These are phyloP conservation scores for Philereme transversata DNA, from an alignment of 2,888 invertebrate genomes.

Conservation along the genomic window DNA sequence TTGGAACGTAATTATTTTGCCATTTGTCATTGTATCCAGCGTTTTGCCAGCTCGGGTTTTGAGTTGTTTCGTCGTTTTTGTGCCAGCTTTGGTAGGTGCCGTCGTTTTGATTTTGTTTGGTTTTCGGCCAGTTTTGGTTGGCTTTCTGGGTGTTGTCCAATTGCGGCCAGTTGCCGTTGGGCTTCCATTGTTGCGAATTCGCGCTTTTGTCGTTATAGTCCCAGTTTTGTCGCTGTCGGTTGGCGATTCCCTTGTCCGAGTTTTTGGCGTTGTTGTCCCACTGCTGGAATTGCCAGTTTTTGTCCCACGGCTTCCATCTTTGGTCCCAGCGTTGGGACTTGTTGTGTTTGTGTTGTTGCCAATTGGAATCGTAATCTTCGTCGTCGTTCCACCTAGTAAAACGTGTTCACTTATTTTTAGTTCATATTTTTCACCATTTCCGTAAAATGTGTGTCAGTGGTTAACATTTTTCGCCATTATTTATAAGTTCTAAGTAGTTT, in stretches of 20 bases:
- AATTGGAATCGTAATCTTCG: conserved; percentile 42
- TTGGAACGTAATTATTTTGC: conserved; percentile 30
- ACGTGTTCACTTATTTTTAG: not conserved
- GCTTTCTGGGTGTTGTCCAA: not conserved
- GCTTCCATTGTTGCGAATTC: conserved; percentile 2
- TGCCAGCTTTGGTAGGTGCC: conserved; percentile 23
- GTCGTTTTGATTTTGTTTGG: conserved; percentile 40
- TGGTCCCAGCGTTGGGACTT: conserved; percentile 52
- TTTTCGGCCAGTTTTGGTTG: not conserved
- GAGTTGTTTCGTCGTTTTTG: conserved; percentile 9
- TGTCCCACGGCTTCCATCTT: conserved; percentile 61
- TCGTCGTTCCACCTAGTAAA: conserved; percentile 44
- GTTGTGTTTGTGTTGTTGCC: conserved; percentile 46
- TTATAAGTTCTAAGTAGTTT: no score
- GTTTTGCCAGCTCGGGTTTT: conserved; percentile 5
- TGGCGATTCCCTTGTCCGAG: not conserved
- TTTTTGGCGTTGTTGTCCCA: conserved; percentile 42
- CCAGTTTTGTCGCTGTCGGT: conserved; percentile 37
- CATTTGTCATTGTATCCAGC: conserved; percentile 24
- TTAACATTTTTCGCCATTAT: no score
- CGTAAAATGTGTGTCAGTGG: not conserved
- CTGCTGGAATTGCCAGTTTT: conserved; percentile 48
- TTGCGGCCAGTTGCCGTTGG: conserved; percentile 21
- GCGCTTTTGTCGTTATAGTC: conserved; percentile 31
- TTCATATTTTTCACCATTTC: not conserved